These are phyloP conservation scores for Zoroaster sp. DNA, from an alignment of 53 echinoderm and acorn worm genomes.

Conservation along the genomic window DNA sequence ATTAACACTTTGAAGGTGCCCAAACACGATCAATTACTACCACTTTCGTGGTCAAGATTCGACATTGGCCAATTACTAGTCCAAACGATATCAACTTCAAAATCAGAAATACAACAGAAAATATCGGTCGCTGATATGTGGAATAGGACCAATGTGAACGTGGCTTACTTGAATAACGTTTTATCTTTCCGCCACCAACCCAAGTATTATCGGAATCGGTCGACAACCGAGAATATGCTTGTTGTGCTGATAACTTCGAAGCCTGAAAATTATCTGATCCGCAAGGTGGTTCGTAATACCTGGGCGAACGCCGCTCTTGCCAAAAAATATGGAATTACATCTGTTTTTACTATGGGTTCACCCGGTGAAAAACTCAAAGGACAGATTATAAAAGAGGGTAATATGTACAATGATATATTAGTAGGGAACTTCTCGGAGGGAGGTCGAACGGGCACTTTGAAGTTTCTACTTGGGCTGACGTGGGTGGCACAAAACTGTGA, in stretches of 20 bases:
- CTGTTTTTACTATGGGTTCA: not conserved
- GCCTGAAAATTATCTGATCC: not conserved
- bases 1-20: not conserved
- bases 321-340: not conserved
- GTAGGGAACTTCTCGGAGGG: constrained; percentile 4
- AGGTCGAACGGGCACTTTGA: not conserved
- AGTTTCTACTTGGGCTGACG: not conserved
- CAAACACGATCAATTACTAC: not conserved
- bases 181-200: not conserved
- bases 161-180: not conserved
- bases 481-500: not conserved
- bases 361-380: not conserved
- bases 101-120: not conserved
- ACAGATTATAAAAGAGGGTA: not conserved
- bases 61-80: not conserved
- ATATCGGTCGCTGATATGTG: not conserved
- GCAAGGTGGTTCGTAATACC: constrained; percentile 4
- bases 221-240: not conserved
- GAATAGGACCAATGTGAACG: not conserved
- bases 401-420: constrained; percentile 1
- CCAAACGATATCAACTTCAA: not conserved
- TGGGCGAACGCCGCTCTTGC: constrained; percentile 12
- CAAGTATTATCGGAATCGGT: not conserved
- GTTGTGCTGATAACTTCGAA: not conserved
- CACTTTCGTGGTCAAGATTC: not conserved